These are phyloP conservation scores for Avahi laniger DNA, from an alignment of 2,797 vertebrate genomes.

Conservation along the genomic window DNA sequence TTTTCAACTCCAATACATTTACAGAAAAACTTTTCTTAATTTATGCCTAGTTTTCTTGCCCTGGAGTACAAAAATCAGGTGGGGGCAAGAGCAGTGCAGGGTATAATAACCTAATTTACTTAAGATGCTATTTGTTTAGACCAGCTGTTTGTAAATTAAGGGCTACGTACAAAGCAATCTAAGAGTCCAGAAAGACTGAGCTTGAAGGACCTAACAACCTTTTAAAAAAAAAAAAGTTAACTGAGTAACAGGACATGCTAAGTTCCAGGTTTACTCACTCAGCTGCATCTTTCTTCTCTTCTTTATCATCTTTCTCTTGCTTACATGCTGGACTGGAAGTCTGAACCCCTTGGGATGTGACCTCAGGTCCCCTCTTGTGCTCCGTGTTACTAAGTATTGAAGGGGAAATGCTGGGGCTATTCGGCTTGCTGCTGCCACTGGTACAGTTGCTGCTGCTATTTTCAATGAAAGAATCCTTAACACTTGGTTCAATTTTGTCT, in stretches of 20 bases:
- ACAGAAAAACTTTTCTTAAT: background rate
- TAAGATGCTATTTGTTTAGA: background rate
- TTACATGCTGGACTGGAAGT: constrained; percentile 92
- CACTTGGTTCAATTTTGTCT: constrained; percentile 90
- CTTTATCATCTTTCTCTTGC: constrained; percentile 93
- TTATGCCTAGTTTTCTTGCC: background rate
- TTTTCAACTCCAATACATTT: background rate
- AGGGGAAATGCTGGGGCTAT: constrained; percentile 92
- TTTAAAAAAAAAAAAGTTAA: background rate
- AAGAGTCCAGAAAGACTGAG: background rate
- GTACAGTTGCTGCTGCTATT: constrained; percentile 83
- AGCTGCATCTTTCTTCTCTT: constrained; percentile 95
- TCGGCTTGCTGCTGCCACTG: constrained; percentile 90
- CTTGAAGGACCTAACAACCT: background rate
- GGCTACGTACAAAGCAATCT: background rate
- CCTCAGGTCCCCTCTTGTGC: constrained; percentile 94
- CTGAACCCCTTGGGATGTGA: constrained; percentile 97
- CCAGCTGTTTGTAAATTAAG: background rate
- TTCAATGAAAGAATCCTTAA: constrained; percentile 87
- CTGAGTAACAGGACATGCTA: background rate
- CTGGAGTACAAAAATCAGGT: background rate
- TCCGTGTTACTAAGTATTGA: constrained; percentile 87
- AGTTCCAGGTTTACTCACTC: constrained; percentile 90
- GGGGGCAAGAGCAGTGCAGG: background rate
- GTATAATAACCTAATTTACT: background rate